Evolutionary conservation across 1,140 invertebrate species (phyloP).

Genomic region (Procambarus virginalis): DNA sequence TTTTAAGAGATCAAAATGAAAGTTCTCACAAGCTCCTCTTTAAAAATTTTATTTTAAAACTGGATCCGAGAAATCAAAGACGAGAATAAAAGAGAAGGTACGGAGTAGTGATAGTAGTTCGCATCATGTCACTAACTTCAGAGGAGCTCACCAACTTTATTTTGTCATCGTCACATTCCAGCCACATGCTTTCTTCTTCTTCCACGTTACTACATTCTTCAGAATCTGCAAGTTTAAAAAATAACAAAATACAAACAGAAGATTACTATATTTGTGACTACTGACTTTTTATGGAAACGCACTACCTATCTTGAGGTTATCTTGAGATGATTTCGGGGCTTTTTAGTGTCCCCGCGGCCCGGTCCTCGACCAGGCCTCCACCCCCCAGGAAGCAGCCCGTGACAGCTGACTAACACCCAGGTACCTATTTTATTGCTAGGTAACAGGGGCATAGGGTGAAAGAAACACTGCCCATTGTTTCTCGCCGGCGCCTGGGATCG

Average conservation of each 20-base stretch:
- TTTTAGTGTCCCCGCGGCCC: no score
- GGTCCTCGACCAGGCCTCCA: no score
- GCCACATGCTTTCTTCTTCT: conserved; percentile 80
- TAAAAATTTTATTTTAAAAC: neutral
- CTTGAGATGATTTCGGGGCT: no score
- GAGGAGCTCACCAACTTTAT: conserved; percentile 84
- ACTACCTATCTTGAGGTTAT: no score
- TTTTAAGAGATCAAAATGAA: conserved; percentile 8
- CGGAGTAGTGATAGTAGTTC: conserved; percentile 85
- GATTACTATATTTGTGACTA: no score
- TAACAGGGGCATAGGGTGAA: no score
- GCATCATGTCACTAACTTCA: conserved; percentile 85
- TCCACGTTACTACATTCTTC: neutral
- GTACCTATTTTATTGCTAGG: no score
- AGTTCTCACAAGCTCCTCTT: neutral
- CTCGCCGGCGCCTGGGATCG: no score
- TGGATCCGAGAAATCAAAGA: conserved; percentile 15
- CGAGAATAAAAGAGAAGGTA: conserved; percentile 86
- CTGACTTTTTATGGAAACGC: neutral
- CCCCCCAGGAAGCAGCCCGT: no score
- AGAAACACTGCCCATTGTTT: no score
- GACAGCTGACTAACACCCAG: no score
- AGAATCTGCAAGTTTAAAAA: conserved; percentile 8
- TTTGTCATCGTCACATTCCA: conserved; percentile 92
- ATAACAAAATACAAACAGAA: neutral